phyloP scores from a whole-genome alignment of 2,797 vertebrate genomes.

The Gallinago stenura region DNA sequence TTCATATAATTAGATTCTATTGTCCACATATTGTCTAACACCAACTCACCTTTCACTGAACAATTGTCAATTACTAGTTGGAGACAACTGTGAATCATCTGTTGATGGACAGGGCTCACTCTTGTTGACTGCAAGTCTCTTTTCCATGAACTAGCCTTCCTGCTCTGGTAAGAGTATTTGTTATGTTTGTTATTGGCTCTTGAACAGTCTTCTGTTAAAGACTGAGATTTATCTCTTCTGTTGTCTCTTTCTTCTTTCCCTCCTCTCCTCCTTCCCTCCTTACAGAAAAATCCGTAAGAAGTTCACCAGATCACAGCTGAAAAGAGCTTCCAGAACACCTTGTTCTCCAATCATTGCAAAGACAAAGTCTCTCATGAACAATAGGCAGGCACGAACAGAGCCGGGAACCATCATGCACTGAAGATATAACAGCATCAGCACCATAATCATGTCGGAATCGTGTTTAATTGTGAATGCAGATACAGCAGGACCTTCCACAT shows the following conservation, averaged over 20 bases:
- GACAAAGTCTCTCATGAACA: constrained; percentile 59
- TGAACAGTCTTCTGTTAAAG: constrained; percentile 8
- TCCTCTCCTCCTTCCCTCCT: constrained; percentile 24
- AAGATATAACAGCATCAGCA: constrained; percentile 53
- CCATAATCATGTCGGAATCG: background rate
- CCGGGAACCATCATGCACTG: constrained; percentile 55
- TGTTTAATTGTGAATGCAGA: constrained; percentile 23
- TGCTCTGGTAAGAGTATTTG: constrained; percentile 33
- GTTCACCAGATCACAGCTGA: constrained; percentile 89
- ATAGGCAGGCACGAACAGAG: constrained; percentile 54
- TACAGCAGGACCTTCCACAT: background rate
- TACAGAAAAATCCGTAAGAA: constrained; percentile 89
- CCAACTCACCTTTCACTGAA: background rate
- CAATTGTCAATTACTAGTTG: background rate
- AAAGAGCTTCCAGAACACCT: constrained; percentile 90
- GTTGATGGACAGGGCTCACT: constrained; percentile 22
- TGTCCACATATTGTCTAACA: background rate
- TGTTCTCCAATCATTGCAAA: constrained; percentile 77
- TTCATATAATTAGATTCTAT: background rate
- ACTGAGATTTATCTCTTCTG: constrained; percentile 40
- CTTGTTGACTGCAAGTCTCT: constrained; percentile 2
- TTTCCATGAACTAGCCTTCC: constrained; percentile 4
- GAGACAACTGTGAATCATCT: constrained; percentile 1
- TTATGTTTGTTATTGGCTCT: constrained; percentile 14
- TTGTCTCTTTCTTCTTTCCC: constrained; percentile 44